phyloP scores from a whole-genome alignment of 2,888 invertebrate genomes.

The Gari tellinella region DNA sequence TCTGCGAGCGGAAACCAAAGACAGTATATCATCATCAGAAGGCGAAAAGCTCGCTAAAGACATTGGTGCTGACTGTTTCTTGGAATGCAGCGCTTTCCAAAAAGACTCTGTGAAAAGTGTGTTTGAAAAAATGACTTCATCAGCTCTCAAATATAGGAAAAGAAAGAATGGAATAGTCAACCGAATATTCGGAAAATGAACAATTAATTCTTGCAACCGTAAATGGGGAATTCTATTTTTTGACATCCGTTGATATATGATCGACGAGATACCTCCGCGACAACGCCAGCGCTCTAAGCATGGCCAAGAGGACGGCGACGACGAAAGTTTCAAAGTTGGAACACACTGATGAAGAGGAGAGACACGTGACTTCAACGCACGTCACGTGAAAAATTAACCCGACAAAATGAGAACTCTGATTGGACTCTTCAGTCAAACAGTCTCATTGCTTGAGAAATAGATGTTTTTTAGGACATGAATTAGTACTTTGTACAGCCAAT shows the following conservation, averaged over 20 bases:
- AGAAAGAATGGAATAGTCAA: slow-evolving; percentile 61
- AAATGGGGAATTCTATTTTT: slow-evolving; percentile 9
- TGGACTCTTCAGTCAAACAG: neutral
- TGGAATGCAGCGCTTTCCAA: slow-evolving; percentile 70
- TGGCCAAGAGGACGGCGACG: neutral
- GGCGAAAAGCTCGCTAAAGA: slow-evolving; percentile 69
- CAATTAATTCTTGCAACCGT: neutral
- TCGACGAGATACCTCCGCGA: neutral
- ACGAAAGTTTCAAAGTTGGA: too few species aligned
- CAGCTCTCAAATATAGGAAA: slow-evolving; percentile 68
- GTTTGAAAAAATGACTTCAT: slow-evolving; percentile 70
- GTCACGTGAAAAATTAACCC: too few species aligned
- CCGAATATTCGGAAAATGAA: slow-evolving; percentile 63
- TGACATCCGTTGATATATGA: neutral
- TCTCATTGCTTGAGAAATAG: too few species aligned
- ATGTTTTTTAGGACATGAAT: too few species aligned
- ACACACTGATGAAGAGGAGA: too few species aligned
- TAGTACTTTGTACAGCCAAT: too few species aligned
- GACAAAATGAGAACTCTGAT: neutral
- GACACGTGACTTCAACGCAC: too few species aligned
- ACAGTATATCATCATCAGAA: slow-evolving; percentile 56
- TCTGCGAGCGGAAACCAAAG: slow-evolving; percentile 51
- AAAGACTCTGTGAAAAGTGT: slow-evolving; percentile 67
- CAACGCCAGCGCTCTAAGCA: neutral
- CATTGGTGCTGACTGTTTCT: slow-evolving; percentile 71